These are phyloP conservation scores for Danaus chrysippus DNA, from an alignment of 2,888 invertebrate genomes.

Conservation along the genomic window DNA sequence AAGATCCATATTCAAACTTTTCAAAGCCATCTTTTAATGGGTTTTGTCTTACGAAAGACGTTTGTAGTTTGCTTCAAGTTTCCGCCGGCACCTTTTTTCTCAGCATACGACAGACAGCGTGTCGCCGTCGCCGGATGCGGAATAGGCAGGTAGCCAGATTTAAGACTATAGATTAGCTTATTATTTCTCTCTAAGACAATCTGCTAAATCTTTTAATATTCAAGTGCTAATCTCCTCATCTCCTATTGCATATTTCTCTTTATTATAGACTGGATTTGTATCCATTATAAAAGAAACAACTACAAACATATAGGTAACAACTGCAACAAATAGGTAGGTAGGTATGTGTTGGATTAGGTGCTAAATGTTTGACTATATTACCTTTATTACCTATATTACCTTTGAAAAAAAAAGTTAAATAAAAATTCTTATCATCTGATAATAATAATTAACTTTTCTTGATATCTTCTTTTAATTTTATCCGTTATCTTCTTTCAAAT, in stretches of 20 bases:
- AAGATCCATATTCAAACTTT: constrained; percentile 23
- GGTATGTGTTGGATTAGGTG: no score
- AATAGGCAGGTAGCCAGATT: constrained; percentile 28
- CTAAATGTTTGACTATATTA: no score
- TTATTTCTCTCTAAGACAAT: constrained; percentile 6
- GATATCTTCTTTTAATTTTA: no score
- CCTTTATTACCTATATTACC: no score
- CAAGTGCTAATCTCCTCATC: background rate
- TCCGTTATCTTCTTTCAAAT: no score
- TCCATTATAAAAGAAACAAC: no score
- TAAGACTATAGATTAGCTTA: constrained; percentile 11
- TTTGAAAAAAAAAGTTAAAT: no score
- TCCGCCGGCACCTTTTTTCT: constrained; percentile 29
- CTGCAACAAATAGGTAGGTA: no score
- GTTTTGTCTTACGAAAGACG: constrained; percentile 37
- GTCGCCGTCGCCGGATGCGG: constrained; percentile 60
- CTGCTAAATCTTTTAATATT: constrained; percentile 2
- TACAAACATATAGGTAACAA: no score
- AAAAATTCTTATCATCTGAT: no score
- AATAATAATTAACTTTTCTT: no score
- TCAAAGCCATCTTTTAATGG: constrained; percentile 7
- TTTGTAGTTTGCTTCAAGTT: constrained; percentile 37
- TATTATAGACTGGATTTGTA: no score
- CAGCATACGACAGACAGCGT: constrained; percentile 49
- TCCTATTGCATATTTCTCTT: background rate